Percentiles rank a stretch among this genome's conserved stretches.
Evolutionary conservation across 2,113 vertebrate genomes (phyloP).

Genomic region (Cyprinus carpio): DNA sequence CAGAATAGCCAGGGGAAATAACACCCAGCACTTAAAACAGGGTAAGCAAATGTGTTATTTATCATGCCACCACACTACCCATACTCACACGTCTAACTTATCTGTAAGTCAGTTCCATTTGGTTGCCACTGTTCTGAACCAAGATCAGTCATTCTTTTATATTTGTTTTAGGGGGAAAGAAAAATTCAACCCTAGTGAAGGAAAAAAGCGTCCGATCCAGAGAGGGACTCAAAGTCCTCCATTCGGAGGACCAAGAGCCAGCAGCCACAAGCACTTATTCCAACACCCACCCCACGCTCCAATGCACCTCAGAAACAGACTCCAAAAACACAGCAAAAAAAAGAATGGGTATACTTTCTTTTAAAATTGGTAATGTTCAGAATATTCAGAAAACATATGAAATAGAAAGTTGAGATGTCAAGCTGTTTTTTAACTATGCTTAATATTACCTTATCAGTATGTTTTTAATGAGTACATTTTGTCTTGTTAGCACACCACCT

Average conservation of each 20-base stretch:
- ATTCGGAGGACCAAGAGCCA: constrained; percentile 13
- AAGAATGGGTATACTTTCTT: constrained; percentile 45
- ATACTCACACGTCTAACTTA: background rate
- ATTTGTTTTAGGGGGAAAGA: constrained; percentile 34
- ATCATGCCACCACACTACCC: background rate
- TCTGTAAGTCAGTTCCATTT: background rate
- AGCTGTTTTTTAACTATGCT: constrained; percentile 7
- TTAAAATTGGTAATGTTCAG: background rate
- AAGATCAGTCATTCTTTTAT: background rate
- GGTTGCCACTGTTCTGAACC: constrained; percentile 4
- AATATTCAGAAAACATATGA: background rate
- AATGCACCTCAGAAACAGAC: constrained; percentile 35
- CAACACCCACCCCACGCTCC: constrained; percentile 50
- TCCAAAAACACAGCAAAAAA: constrained; percentile 16
- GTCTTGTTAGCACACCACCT: constrained; percentile 64
- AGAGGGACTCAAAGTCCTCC: background rate
- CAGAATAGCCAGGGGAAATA: constrained; percentile 30
- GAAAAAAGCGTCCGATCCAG: constrained; percentile 24
- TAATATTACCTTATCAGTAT: constrained; percentile 24
- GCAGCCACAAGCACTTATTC: constrained; percentile 37
- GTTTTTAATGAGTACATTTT: constrained; percentile 11
- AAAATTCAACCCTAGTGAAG: background rate
- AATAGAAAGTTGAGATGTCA: background rate
- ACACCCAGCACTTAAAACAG: constrained; percentile 27
- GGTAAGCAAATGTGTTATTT: constrained; percentile 50